These are phyloP conservation scores for Gymnothorax reevesii DNA, from an alignment of 2,797 vertebrate genomes.

Conservation along the genomic window DNA sequence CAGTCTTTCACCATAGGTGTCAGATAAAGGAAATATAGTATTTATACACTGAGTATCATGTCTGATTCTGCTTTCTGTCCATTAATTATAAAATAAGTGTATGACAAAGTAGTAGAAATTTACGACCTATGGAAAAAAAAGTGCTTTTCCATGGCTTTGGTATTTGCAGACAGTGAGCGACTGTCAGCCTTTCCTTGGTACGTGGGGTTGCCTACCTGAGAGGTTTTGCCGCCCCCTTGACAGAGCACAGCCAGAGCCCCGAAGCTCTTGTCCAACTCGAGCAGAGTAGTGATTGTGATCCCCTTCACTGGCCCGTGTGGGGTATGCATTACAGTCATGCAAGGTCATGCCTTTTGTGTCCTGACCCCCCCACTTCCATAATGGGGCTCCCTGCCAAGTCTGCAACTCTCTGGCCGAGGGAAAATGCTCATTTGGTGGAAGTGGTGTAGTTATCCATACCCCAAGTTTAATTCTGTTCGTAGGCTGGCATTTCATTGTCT, in stretches of 20 bases:
- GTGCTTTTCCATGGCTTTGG: neutral
- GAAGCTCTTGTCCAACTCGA: conserved; percentile 27
- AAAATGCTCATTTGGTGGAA: conserved; percentile 62
- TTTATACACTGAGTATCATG: conserved; percentile 12
- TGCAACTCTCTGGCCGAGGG: conserved; percentile 50
- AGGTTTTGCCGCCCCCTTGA: conserved; percentile 35
- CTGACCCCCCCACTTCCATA: conserved; percentile 10
- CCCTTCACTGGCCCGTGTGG: conserved; percentile 52
- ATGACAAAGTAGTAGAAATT: neutral
- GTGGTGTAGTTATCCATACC: conserved; percentile 63
- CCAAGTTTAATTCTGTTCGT: conserved; percentile 58
- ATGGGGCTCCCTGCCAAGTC: conserved; percentile 20
- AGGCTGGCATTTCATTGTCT: conserved; percentile 53
- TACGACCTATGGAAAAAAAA: neutral
- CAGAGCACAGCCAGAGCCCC: conserved; percentile 28
- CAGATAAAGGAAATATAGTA: neutral
- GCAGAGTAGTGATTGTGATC: conserved; percentile 6
- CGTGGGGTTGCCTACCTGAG: conserved; percentile 51
- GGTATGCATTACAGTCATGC: conserved; percentile 64
- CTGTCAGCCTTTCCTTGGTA: neutral
- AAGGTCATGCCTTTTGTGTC: conserved; percentile 66
- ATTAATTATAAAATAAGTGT: neutral
- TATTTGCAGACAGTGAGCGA: neutral
- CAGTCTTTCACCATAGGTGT: neutral
- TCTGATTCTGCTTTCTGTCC: neutral